phyloP scores from a whole-genome alignment of 2,113 vertebrate genomes.

The Lagenorhynchus albirostris region DNA sequence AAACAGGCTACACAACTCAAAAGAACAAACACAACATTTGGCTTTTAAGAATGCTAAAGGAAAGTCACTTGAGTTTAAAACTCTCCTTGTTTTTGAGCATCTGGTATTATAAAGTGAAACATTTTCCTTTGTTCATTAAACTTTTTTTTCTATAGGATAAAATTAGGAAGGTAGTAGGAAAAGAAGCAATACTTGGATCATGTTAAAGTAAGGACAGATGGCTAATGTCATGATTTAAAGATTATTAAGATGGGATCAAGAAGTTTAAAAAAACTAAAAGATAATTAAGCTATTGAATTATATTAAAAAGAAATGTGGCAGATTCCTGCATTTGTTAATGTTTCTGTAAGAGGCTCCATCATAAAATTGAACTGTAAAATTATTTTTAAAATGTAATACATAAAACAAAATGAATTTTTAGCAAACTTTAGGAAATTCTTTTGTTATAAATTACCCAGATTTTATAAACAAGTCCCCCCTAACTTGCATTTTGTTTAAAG shows the following conservation, averaged over 20 bases:
- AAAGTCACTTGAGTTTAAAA: constrained; percentile 32
- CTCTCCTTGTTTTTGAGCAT: constrained; percentile 22
- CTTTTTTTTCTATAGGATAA: neutral
- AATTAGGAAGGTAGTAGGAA: constrained; percentile 22
- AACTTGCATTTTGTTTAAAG: constrained; percentile 85
- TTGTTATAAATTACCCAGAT: constrained; percentile 89
- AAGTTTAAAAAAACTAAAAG: constrained; percentile 40
- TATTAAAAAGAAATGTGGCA: constrained; percentile 41
- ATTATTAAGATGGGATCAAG: constrained; percentile 14
- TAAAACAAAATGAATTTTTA: constrained; percentile 82
- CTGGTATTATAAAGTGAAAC: constrained; percentile 19
- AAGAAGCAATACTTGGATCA: constrained; percentile 47
- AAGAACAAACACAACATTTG: constrained; percentile 43
- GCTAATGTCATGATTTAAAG: constrained; percentile 64
- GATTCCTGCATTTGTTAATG: constrained; percentile 61
- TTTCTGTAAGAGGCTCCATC: constrained; percentile 68
- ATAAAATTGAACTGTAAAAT: constrained; percentile 71
- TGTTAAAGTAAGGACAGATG: constrained; percentile 50
- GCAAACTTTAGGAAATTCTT: constrained; percentile 86
- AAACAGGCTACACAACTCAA: constrained; percentile 33
- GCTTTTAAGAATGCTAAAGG: constrained; percentile 16
- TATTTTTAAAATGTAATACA: constrained; percentile 68
- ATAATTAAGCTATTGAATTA: constrained; percentile 33
- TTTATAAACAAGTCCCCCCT: constrained; percentile 84
- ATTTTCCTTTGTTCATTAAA: constrained; percentile 50